Evolutionary conservation across 2,888 invertebrate genomes (phyloP).

Genomic region (Oligia fasciuncula): DNA sequence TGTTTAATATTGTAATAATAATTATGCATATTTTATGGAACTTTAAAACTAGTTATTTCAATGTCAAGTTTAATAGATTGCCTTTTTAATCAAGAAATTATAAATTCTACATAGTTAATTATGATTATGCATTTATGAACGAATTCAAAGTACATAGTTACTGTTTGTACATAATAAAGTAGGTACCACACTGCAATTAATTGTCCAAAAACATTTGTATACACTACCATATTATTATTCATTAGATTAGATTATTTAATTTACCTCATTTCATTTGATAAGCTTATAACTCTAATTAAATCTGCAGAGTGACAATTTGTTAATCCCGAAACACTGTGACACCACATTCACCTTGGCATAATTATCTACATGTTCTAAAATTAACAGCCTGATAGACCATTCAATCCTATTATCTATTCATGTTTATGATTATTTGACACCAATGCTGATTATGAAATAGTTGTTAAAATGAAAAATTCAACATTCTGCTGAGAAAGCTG

Average conservation of each 20-base stretch:
- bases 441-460: slow-evolving; percentile 5
- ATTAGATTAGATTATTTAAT: slow-evolving; percentile 9
- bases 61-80: slow-evolving; percentile 27
- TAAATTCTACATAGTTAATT: background rate
- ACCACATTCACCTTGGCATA: slow-evolving; percentile 7
- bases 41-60: slow-evolving; percentile 28
- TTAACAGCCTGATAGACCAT: slow-evolving; percentile 20
- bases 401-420: slow-evolving; percentile 30
- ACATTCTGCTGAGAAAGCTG: background rate
- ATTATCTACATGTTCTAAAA: slow-evolving; percentile 18
- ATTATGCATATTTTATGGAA: slow-evolving; percentile 23
- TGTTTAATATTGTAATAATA: slow-evolving; percentile 6
- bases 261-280: background rate
- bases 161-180: background rate
- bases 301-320: background rate
- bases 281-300: background rate
- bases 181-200: background rate
- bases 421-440: slow-evolving; percentile 26
- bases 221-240: background rate
- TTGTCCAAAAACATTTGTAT: background rate
- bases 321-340: slow-evolving; percentile 5
- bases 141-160: background rate
- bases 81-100: background rate
- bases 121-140: background rate
- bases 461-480: slow-evolving; percentile 4